These are phyloP conservation scores for Pycnomerus fuliginosus DNA, from an alignment of 2,888 invertebrate genomes.

Conservation along the genomic window DNA sequence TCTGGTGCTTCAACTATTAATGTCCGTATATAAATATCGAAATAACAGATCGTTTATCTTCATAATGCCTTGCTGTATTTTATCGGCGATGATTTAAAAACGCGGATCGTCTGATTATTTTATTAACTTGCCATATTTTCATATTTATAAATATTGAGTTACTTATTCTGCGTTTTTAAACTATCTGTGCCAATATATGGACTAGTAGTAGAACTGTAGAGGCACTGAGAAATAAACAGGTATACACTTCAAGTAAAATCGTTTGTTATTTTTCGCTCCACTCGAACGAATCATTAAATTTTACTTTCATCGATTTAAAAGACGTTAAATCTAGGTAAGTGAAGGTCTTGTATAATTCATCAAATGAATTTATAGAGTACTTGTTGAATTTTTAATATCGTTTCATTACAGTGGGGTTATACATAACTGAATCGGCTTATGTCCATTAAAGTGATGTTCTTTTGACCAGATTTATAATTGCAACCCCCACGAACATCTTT, in stretches of 20 bases:
- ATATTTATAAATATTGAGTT: conserved; percentile 14
- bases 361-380: too few relatives aligned
- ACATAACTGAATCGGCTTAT: conserved; percentile 20
- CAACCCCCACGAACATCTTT: conserved; percentile 7
- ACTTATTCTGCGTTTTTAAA: conserved; percentile 25
- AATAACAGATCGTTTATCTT: conserved; percentile 15
- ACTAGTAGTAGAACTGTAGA: conserved; percentile 32
- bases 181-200: conserved; percentile 28
- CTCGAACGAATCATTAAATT: not conserved
- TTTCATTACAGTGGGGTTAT: too few relatives aligned
- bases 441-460: conserved; percentile 8
- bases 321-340: not conserved
- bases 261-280: not conserved
- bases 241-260: conserved; percentile 22
- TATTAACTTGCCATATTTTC: conserved; percentile 1
- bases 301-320: not conserved
- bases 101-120: conserved; percentile 7
- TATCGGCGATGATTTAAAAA: conserved; percentile 21
- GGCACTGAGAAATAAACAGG: conserved; percentile 34
- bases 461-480: conserved; percentile 13
- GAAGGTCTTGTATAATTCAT: not conserved
- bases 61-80: conserved; percentile 30
- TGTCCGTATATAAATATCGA: conserved; percentile 10
- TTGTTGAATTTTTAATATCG: too few relatives aligned
- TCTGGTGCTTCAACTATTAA: conserved; percentile 19